Percentiles rank a stretch among this genome's conserved stretches.
phyloP scores from a whole-genome alignment of 92 coral and sea anemone genomes.

The Phenganax stokvisi region DNA sequence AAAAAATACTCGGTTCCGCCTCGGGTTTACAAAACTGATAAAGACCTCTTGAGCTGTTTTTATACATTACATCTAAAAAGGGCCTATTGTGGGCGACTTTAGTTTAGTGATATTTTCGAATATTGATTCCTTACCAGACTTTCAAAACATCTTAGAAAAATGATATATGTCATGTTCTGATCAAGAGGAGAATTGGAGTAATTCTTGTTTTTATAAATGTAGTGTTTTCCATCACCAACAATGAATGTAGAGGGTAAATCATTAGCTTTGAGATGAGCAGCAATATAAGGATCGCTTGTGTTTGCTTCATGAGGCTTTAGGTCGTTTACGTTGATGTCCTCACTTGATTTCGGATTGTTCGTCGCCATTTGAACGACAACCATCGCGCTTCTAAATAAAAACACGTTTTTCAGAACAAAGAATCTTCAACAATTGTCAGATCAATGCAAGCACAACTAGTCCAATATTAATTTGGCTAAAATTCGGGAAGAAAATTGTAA shows the following conservation, averaged over 20 bases:
- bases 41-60: background rate
- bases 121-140: background rate
- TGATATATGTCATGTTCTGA: background rate
- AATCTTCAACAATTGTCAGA: too few species aligned
- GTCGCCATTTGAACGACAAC: background rate
- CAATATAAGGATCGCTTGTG: constrained; percentile 7
- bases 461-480: background rate
- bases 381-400: background rate
- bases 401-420: background rate
- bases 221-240: constrained; percentile 23
- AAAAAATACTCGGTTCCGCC: too few species aligned
- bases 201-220: background rate
- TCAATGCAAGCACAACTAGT: background rate
- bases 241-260: background rate
- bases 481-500: background rate
- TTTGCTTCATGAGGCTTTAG: background rate
- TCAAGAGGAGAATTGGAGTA: constrained; percentile 6
- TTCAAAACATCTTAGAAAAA: constrained; percentile 22
- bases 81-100: too few species aligned
- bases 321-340: background rate
- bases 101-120: too few species aligned
- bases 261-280: background rate
- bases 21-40: background rate
- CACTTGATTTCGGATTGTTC: background rate
- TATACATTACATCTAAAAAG: too few species aligned